Conservation (phyloP, 2,888 invertebrate genomes). For the Loripinus fragilis region DNA sequence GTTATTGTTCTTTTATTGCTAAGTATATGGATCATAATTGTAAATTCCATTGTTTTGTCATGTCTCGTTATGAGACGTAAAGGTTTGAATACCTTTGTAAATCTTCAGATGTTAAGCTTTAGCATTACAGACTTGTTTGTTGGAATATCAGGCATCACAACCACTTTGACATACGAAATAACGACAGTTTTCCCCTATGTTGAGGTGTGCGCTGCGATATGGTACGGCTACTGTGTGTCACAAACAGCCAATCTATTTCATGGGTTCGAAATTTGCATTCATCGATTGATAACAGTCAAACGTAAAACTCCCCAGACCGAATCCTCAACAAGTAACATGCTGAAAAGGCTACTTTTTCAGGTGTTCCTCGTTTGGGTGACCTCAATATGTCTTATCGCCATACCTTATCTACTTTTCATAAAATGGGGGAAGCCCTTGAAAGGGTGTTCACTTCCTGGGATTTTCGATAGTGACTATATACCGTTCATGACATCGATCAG, state of each 20-base stretch:
- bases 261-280: conserved; percentile 1
- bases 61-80: not conserved
- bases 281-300: not conserved
- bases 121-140: conserved; percentile 7
- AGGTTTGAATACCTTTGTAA: not conserved
- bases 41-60: not conserved
- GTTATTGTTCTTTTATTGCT: not conserved
- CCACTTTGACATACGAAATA: not conserved
- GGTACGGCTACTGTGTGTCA: not conserved
- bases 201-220: not conserved
- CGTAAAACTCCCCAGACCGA: not conserved
- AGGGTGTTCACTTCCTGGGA: not conserved
- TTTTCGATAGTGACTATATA: conserved; percentile 2
- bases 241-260: not conserved
- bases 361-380: not conserved
- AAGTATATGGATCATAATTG: not conserved
- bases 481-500: not conserved
- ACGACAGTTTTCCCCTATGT: not conserved
- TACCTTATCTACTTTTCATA: not conserved
- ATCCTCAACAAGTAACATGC: not conserved
- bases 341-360: not conserved
- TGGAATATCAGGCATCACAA: not conserved
- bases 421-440: not conserved
- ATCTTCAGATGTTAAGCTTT: conserved; percentile 6
- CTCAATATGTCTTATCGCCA: not conserved